phyloP scores from a whole-genome alignment of 2,888 invertebrate species.

The Ferdinandea cuprea region DNA sequence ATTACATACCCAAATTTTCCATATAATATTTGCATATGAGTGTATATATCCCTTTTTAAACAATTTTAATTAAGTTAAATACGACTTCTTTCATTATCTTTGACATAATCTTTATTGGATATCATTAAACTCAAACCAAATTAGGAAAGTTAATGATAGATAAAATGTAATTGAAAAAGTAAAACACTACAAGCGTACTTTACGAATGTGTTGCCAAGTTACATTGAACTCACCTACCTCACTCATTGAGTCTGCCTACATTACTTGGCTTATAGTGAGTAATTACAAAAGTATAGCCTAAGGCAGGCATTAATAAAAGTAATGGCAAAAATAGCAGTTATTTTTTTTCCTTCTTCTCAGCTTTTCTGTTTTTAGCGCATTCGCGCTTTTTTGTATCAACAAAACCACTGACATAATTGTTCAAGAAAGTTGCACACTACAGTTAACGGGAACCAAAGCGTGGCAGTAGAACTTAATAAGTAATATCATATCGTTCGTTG shows the following conservation, averaged over 20 bases:
- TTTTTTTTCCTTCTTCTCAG: constrained; percentile 22
- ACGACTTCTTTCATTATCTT: too few species aligned
- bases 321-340: constrained; percentile 61
- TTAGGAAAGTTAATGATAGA: constrained; percentile 34
- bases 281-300: constrained; percentile 47
- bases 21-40: too few species aligned
- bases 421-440: constrained; percentile 70
- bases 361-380: constrained; percentile 13
- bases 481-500: not conserved
- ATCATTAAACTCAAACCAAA: not conserved
- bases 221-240: constrained; percentile 48
- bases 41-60: too few species aligned
- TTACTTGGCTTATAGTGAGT: constrained; percentile 64
- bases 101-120: too few species aligned
- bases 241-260: constrained; percentile 37
- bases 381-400: constrained; percentile 28
- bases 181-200: not conserved
- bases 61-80: too few species aligned
- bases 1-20: too few species aligned
- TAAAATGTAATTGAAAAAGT: constrained; percentile 33
- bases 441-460: constrained; percentile 58
- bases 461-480: constrained; percentile 50
- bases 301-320: constrained; percentile 66
- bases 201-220: constrained; percentile 34
- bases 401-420: constrained; percentile 72